Evolutionary conservation across 1,140 invertebrate genomes (phyloP).

Genomic region (Neuroterus valhalla): DNA sequence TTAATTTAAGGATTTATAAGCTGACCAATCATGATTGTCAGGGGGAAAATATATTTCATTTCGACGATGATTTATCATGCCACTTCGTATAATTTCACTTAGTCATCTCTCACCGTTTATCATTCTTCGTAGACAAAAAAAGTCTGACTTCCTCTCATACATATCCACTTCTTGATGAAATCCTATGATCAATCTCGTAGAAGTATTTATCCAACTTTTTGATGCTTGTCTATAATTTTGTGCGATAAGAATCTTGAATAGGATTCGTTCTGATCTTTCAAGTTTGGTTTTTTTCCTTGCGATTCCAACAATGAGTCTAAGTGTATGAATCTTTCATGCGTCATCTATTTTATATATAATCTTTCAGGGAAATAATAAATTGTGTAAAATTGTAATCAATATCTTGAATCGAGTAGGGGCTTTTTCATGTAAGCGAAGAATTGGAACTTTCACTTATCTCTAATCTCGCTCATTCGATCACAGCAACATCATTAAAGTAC

Average conservation of each 20-base stretch:
- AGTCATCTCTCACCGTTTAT: constrained; percentile 18
- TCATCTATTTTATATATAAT: background rate
- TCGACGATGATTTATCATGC: constrained; percentile 27
- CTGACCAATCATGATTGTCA: constrained; percentile 22
- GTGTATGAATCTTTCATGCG: too few relatives aligned
- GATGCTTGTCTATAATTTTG: background rate
- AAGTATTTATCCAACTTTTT: background rate
- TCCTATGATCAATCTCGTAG: background rate
- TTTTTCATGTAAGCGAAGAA: constrained; percentile 5
- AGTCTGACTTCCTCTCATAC: constrained; percentile 25
- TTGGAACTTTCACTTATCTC: constrained; percentile 18
- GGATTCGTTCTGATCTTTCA: too few relatives aligned
- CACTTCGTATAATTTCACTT: constrained; percentile 16
- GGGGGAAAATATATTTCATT: constrained; percentile 19
- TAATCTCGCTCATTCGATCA: constrained; percentile 3
- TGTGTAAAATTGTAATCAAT: background rate
- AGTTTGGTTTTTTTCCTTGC: too few relatives aligned
- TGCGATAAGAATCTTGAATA: too few relatives aligned
- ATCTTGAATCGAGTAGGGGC: background rate
- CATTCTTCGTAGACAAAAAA: constrained; percentile 18
- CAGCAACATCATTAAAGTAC: constrained; percentile 26
- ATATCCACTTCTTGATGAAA: background rate
- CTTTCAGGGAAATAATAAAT: background rate
- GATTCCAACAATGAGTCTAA: too few relatives aligned
- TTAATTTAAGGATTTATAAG: background rate